Percentiles rank a stretch among this genome's conserved stretches.
Conservation (phyloP, 2,797 vertebrate genomes). For the Psittacula echo region DNA sequence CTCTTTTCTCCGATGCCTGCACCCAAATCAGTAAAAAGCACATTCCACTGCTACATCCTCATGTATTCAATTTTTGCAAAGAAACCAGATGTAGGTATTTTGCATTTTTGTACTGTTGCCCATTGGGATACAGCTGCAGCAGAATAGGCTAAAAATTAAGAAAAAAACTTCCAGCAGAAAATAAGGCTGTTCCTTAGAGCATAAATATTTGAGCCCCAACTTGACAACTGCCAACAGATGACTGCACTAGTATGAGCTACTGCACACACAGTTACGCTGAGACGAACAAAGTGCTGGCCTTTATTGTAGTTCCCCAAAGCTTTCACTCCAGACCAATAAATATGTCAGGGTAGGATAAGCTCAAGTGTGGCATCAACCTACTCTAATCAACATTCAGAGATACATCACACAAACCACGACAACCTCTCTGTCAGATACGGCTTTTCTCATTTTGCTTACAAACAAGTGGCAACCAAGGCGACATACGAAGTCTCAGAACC, state of each 20-base stretch:
- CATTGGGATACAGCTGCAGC: not conserved
- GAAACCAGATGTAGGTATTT: not conserved
- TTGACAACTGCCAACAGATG: not conserved
- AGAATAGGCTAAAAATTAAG: not conserved
- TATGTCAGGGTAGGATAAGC: not conserved
- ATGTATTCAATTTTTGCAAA: not conserved
- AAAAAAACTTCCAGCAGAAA: not conserved
- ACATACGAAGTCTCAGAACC: not conserved
- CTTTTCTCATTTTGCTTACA: not conserved
- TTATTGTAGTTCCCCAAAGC: not conserved
- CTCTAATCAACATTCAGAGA: not conserved
- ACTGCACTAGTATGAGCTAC: not conserved
- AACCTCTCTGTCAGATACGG: not conserved
- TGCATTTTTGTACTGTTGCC: not conserved
- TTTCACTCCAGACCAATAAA: not conserved
- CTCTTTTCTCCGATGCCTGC: not conserved
- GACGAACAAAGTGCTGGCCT: not conserved
- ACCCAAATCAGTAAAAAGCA: not conserved
- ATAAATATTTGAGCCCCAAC: not conserved
- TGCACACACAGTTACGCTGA: not conserved
- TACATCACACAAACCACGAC: not conserved
- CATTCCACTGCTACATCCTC: not conserved
- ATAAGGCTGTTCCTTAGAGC: not conserved
- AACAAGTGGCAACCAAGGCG: not conserved
- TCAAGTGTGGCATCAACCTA: not conserved